Evolutionary conservation across 1,140 invertebrate genomes (phyloP), one percentile per base, ranked within the genome.

Genomic region (Danaus plexippus): DNA sequence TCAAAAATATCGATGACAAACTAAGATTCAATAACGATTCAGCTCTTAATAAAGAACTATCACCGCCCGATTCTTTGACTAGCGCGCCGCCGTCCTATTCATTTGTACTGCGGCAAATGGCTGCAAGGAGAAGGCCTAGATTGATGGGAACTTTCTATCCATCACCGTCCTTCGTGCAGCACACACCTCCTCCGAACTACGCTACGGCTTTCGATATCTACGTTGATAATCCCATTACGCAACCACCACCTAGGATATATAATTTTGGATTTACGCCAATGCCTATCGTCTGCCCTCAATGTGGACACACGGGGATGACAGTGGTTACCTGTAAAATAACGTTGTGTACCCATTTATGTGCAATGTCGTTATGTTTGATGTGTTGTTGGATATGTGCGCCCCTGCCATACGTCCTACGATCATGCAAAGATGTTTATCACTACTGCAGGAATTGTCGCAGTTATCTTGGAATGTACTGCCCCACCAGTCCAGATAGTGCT

Each of bases 21-120:
- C 10, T 55, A 58, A 15, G 9, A 48, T 15, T 7, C 22, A 15
- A 40, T 45, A 57, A 46, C 46, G 40, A 9, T 52, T 40, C 44
- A 54, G 47, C 41, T 42, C 49, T 42, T 45, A 60, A 61, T 44
- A 63, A 60, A 47, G 59, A 22, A 63, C 44, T 52, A 45, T 54
- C 71, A 1, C 65, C 84, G n/a, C 84, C 84, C 9, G 74, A 77
- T 62, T 87, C 84, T 0, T 62, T 87, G 32, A 66, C 69, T 1
- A 84, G 71, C 58, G 81, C 84, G 9, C 84, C 84, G 11, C 84
- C 84, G n/a, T 84, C 84, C 0, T 87, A 87, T 71, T 81, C 84
- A 1, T 87, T 80, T 54, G 84, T 87, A 6, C 69, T 85, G 50
- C 61, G 81, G 12, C 84, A 87, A 73, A 81, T 80, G 61, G 69